phyloP scores from a whole-genome alignment of 1,140 invertebrate genomes.

The Bombus vancouverensis region DNA sequence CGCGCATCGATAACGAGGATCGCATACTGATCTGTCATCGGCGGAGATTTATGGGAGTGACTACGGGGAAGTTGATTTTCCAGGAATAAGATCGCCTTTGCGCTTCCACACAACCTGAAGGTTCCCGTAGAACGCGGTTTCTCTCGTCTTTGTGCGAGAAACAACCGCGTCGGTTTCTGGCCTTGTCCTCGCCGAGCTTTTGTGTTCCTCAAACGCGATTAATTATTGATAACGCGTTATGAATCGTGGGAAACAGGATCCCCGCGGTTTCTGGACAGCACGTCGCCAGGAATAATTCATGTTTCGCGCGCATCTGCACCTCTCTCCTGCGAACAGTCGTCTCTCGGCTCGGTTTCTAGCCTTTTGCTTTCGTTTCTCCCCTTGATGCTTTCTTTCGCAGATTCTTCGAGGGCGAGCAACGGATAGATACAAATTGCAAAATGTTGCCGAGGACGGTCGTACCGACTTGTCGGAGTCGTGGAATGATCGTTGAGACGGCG shows the following conservation, averaged over 20 bases:
- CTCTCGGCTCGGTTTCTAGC: background rate
- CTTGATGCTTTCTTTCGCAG: slow-evolving; percentile 35
- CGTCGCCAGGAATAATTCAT: slow-evolving; percentile 71
- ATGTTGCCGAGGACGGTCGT: background rate
- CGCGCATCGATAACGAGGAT: slow-evolving; percentile 37
- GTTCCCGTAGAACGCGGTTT: background rate
- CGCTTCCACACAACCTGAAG: background rate
- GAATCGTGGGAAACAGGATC: slow-evolving; percentile 68
- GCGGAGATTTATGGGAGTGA: slow-evolving; percentile 52
- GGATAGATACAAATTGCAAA: slow-evolving; percentile 60
- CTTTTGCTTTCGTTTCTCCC: slow-evolving; percentile 25
- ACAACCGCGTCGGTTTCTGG: background rate
- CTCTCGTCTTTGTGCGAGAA: slow-evolving; percentile 46
- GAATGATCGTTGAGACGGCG: background rate
- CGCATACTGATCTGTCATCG: slow-evolving; percentile 58
- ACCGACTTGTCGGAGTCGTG: slow-evolving; percentile 11
- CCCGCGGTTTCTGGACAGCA: slow-evolving; percentile 61
- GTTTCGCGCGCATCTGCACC: slow-evolving; percentile 54
- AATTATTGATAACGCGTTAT: slow-evolving; percentile 71
- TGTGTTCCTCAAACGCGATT: slow-evolving; percentile 62
- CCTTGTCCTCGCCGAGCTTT: slow-evolving; percentile 34
- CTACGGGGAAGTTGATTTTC: slow-evolving; percentile 48
- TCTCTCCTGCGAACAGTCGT: slow-evolving; percentile 2
- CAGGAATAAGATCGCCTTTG: slow-evolving; percentile 45
- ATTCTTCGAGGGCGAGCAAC: slow-evolving; percentile 40